Conservation (phyloP, 2,113 vertebrate genomes). For the Labeo catla region DNA sequence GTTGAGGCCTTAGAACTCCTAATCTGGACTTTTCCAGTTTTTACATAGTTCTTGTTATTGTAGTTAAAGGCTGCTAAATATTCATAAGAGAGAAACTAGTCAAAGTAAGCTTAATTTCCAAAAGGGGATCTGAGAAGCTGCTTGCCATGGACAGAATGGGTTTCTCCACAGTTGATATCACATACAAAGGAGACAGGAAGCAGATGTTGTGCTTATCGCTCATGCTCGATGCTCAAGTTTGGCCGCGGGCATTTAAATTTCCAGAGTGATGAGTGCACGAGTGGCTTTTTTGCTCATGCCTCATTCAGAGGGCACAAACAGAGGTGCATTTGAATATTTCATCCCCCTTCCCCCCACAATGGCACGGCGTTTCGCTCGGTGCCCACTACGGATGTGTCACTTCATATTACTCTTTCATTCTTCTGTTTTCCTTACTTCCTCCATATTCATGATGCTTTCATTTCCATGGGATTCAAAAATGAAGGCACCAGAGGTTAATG, state of each 20-base stretch:
- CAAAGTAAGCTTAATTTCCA: background rate
- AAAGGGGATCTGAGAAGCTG: background rate
- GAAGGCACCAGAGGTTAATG: conserved; percentile 35
- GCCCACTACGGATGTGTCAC: conserved; percentile 5
- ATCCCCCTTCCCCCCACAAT: background rate
- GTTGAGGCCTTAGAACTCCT: background rate
- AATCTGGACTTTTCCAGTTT: too few species aligned
- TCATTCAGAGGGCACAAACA: conserved; percentile 39
- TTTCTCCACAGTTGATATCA: background rate
- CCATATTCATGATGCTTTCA: conserved; percentile 10
- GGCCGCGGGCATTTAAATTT: conserved; percentile 36
- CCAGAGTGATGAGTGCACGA: conserved; percentile 28
- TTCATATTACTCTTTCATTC: conserved; percentile 32
- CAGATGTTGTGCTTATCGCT: conserved; percentile 40
- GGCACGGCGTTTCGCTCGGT: background rate
- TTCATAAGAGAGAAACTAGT: background rate
- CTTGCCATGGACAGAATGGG: background rate
- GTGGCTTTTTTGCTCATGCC: conserved; percentile 13
- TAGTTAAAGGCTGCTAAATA: background rate
- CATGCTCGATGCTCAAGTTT: conserved; percentile 20
- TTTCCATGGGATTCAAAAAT: conserved; percentile 1
- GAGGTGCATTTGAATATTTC: conserved; percentile 48
- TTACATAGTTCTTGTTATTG: background rate
- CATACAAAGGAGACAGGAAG: conserved; percentile 24
- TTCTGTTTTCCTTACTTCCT: background rate